These are phyloP conservation scores for Oplegnathus fasciatus DNA, from an alignment of 2,113 vertebrate genomes.

Conservation along the genomic window DNA sequence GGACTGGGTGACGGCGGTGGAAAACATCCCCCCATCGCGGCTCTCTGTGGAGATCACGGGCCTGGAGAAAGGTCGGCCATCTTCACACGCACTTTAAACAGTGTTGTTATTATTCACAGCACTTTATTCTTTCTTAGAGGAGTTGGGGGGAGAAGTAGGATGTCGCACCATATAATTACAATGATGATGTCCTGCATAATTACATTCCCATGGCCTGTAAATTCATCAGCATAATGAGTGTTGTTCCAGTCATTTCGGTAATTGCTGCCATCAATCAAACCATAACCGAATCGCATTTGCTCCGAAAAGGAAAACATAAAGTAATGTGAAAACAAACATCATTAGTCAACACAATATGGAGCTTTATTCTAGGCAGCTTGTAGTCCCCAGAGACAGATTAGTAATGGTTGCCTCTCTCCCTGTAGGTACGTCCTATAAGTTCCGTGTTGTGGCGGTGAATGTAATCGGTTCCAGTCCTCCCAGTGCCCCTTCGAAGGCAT, in stretches of 20 bases:
- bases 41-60: conserved; percentile 95
- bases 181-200: conserved; percentile 62
- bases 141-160: conserved; percentile 28
- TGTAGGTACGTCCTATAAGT: conserved; percentile 94
- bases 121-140: conserved; percentile 15
- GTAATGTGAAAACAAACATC: conserved; percentile 57
- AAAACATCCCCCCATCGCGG: conserved; percentile 94
- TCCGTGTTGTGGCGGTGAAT: conserved; percentile 94
- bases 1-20: conserved; percentile 93
- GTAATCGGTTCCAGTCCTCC: conserved; percentile 95
- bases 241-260: conserved; percentile 72
- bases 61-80: conserved; percentile 92
- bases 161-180: conserved; percentile 59
- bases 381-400: conserved; percentile 1
- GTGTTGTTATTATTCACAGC: conserved; percentile 25
- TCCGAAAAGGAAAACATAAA: conserved; percentile 61
- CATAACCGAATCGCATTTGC: conserved; percentile 35
- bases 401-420: conserved; percentile 1
- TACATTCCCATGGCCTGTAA: conserved; percentile 68
- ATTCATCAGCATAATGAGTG: conserved; percentile 74
- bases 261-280: conserved; percentile 75
- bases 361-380: not conserved
- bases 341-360: conserved; percentile 48
- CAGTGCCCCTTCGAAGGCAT: conserved; percentile 92
- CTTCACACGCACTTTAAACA: conserved; percentile 12